Evolutionary conservation across 2,797 vertebrate genomes (phyloP).

Genomic region (Babyrousa celebensis): DNA sequence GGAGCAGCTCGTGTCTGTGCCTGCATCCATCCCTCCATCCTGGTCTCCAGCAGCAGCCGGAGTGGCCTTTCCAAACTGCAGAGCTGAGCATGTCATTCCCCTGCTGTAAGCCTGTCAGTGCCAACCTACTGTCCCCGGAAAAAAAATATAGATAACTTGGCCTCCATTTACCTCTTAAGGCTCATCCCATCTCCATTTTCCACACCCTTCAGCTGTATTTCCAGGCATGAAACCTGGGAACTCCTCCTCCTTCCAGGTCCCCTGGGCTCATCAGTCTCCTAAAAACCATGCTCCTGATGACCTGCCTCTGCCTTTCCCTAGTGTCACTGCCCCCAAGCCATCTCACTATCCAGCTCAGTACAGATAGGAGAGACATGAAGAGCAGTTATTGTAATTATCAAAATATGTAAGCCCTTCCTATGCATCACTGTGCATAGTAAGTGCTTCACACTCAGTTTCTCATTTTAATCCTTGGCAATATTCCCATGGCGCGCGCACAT

Average conservation of each 20-base stretch:
- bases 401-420: not conserved
- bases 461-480: constrained; percentile 27
- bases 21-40: not conserved
- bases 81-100: not conserved
- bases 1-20: not conserved
- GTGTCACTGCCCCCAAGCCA: not conserved
- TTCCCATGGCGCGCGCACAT: not conserved
- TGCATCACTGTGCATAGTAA: not conserved
- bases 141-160: not conserved
- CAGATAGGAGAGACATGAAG: not conserved
- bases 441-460: not conserved
- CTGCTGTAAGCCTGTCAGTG: not conserved
- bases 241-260: not conserved
- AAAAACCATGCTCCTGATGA: not conserved
- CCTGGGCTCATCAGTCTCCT: not conserved
- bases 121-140: not conserved
- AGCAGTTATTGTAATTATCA: not conserved
- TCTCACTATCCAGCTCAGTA: not conserved
- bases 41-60: not conserved
- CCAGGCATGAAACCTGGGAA: not conserved
- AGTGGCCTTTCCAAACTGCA: not conserved
- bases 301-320: not conserved
- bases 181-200: not conserved
- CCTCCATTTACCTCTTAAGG: not conserved
- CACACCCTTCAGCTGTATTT: not conserved